Evolutionary conservation across 2,888 invertebrate species (phyloP).

Genomic region (Polietes domitor): DNA sequence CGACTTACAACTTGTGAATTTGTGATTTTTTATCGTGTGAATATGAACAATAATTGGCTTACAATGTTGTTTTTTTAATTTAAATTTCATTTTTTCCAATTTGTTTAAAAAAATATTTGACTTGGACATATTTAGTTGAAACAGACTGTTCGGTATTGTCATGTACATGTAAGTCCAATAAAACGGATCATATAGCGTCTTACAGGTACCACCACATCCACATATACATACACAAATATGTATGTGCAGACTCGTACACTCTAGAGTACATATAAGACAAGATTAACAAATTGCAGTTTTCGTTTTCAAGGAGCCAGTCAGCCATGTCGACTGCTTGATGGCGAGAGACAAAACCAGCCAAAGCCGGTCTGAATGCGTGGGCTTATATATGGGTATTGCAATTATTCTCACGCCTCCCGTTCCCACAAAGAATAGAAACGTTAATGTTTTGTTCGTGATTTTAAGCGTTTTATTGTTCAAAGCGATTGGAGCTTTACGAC

Average conservation of each 20-base stretch:
- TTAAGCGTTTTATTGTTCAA: background rate
- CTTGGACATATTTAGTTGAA: too few species aligned
- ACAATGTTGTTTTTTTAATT: too few species aligned
- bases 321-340: slow-evolving; percentile 57
- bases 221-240: slow-evolving; percentile 27
- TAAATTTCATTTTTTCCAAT: too few species aligned
- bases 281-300: slow-evolving; percentile 62
- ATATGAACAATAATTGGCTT: too few species aligned
- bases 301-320: slow-evolving; percentile 57
- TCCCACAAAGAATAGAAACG: slow-evolving; percentile 49
- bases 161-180: too few species aligned
- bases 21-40: too few species aligned
- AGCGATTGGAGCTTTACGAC: background rate
- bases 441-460: slow-evolving; percentile 55
- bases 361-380: slow-evolving; percentile 65
- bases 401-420: slow-evolving; percentile 69
- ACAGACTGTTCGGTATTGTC: too few species aligned
- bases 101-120: too few species aligned
- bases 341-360: too few species aligned
- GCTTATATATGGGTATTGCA: slow-evolving; percentile 61
- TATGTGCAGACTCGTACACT: slow-evolving; percentile 12
- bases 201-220: too few species aligned
- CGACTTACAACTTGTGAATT: too few species aligned
- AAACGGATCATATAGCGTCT: too few species aligned
- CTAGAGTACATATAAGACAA: slow-evolving; percentile 35